These are phyloP conservation scores for Brachionus sp. DNA, from an alignment of 1,140 invertebrate species.

Conservation along the genomic window DNA sequence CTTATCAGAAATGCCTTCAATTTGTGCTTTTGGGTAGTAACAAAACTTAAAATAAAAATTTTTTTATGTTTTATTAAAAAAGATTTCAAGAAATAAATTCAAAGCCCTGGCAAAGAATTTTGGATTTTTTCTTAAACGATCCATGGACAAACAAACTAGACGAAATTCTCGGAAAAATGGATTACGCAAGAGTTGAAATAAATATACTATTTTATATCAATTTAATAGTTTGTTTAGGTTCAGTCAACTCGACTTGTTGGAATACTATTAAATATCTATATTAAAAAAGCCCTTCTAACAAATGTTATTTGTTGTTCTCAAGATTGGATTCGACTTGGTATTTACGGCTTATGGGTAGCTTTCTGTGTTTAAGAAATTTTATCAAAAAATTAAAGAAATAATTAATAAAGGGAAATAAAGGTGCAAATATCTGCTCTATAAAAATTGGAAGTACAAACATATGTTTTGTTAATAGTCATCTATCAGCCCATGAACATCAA, in stretches of 20 bases:
- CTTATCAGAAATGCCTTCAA: not conserved
- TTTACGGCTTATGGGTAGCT: slow-evolving; percentile 17
- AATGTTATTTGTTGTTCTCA: not conserved
- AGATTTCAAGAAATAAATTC: slow-evolving; percentile 44
- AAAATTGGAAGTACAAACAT: slow-evolving; percentile 22
- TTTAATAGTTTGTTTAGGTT: not conserved
- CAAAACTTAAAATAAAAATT: not conserved
- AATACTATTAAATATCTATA: slow-evolving; percentile 36
- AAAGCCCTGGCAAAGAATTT: slow-evolving; percentile 6
- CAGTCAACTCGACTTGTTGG: slow-evolving; percentile 15
- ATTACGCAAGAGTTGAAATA: not conserved
- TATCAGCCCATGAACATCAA: slow-evolving; percentile 29
- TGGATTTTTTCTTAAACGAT: slow-evolving; percentile 11
- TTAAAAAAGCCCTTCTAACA: slow-evolving; percentile 8
- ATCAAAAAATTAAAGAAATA: not conserved
- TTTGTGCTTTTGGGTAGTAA: slow-evolving; percentile 26
- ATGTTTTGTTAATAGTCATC: slow-evolving; percentile 42
- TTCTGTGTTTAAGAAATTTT: not conserved
- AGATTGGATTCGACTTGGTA: slow-evolving; percentile 19
- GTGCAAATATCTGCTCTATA: slow-evolving; percentile 24
- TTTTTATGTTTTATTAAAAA: not conserved
- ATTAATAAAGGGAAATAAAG: slow-evolving; percentile 36
- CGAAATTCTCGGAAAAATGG: not conserved
- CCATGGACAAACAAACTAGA: slow-evolving; percentile 27
- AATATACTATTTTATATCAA: not conserved